These are phyloP conservation scores for Poecilobothrus nobilitatus DNA, from an alignment of 2,888 invertebrate species.

Conservation along the genomic window DNA sequence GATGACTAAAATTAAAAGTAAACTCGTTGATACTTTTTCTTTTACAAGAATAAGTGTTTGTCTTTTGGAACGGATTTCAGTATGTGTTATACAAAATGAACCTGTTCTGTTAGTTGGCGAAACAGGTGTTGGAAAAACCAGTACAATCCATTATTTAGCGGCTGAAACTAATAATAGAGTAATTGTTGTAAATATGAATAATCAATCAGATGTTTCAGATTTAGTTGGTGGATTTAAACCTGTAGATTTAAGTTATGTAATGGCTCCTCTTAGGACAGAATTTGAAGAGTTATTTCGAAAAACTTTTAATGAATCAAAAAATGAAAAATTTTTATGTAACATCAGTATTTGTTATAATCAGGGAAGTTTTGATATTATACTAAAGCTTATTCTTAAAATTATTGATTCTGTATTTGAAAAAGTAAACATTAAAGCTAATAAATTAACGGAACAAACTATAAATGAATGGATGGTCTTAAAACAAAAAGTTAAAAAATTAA, in stretches of 20 bases:
- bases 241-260: slow-evolving; percentile 76
- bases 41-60: slow-evolving; percentile 74
- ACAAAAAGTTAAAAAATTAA: slow-evolving; percentile 60
- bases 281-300: slow-evolving; percentile 75
- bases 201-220: slow-evolving; percentile 95
- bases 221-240: slow-evolving; percentile 96
- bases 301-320: slow-evolving; percentile 68
- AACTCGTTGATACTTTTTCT: slow-evolving; percentile 55
- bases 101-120: slow-evolving; percentile 94
- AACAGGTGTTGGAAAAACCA: slow-evolving; percentile 98
- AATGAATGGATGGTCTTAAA: slow-evolving; percentile 58
- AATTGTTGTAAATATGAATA: slow-evolving; percentile 95
- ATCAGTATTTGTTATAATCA: slow-evolving; percentile 67
- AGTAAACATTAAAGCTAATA: slow-evolving; percentile 21
- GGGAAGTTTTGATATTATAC: slow-evolving; percentile 61
- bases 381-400: slow-evolving; percentile 69
- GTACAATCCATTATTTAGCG: slow-evolving; percentile 85
- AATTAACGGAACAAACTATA: slow-evolving; percentile 34
- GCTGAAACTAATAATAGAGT: slow-evolving; percentile 74
- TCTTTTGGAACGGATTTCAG: slow-evolving; percentile 79
- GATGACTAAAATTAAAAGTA: slow-evolving; percentile 35
- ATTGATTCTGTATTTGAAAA: slow-evolving; percentile 34
- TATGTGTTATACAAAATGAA: slow-evolving; percentile 73
- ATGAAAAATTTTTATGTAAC: slow-evolving; percentile 72
- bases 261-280: slow-evolving; percentile 71